Conservation (phyloP, 1,140 invertebrate species). For the Chlorops oryzae region DNA sequence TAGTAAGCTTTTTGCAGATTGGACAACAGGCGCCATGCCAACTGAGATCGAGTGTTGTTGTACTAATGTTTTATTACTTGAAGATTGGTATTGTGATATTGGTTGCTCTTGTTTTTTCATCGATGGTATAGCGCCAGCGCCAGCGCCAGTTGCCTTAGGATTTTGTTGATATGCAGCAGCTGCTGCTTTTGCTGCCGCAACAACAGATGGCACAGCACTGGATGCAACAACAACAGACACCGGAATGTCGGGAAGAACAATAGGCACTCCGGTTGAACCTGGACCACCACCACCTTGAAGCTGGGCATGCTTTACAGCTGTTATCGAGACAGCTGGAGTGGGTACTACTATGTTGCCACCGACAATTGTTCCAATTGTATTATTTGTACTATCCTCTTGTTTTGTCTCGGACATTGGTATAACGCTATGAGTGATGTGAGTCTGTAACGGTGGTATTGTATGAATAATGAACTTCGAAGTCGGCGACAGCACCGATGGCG, state of each 20-base stretch:
- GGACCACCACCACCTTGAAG: no score
- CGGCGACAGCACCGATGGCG: neutral
- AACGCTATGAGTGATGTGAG: no score
- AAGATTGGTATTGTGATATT: neutral
- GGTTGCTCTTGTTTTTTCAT: slow-evolving; percentile 2
- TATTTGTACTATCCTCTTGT: no score
- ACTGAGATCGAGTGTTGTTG: neutral
- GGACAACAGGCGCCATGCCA: neutral
- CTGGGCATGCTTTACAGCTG: no score
- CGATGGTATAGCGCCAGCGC: no score
- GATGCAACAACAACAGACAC: slow-evolving; percentile 35
- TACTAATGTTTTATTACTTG: neutral
- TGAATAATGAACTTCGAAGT: neutral
- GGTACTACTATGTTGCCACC: no score
- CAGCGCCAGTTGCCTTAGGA: no score
- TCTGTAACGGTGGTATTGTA: neutral
- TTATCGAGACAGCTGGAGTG: no score
- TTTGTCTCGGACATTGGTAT: no score
- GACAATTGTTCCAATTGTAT: no score
- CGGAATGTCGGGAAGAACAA: slow-evolving; percentile 37
- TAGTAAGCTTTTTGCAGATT: neutral
- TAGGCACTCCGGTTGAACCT: slow-evolving; percentile 31
- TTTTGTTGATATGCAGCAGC: slow-evolving; percentile 8
- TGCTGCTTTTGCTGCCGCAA: slow-evolving; percentile 16
- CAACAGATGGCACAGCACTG: slow-evolving; percentile 15